A percentile compares a stretch with the other conserved stretches of the same genome.
Conservation (phyloP, 2,797 vertebrate species). For the Pitangus sulphuratus region DNA sequence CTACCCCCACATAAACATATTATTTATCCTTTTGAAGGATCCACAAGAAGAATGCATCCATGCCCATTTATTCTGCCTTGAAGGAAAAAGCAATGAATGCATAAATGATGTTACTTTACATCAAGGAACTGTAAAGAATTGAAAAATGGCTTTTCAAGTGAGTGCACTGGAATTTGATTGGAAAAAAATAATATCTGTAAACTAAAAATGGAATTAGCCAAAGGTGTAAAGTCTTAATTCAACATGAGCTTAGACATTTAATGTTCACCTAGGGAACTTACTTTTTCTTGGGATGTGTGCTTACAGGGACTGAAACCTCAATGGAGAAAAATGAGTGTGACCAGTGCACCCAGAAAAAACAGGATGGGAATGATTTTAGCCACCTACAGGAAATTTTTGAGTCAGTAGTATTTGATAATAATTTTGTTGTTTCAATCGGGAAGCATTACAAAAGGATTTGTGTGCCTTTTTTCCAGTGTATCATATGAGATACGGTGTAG, state of each 20-base stretch:
- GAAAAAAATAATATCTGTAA: neutral
- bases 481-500: neutral
- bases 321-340: neutral
- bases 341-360: neutral
- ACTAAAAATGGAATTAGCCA: neutral
- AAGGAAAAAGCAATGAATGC: conserved; percentile 31
- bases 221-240: neutral
- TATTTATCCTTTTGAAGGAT: conserved; percentile 30
- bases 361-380: neutral
- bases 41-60: neutral
- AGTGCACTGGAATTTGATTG: neutral
- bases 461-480: neutral
- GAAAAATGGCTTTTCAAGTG: neutral
- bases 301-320: neutral
- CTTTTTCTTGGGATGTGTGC: neutral
- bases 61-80: conserved; percentile 7
- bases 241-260: neutral
- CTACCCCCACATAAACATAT: neutral
- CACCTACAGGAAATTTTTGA: neutral
- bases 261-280: neutral
- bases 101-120: neutral
- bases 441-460: neutral
- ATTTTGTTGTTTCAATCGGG: neutral
- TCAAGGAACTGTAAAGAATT: neutral
- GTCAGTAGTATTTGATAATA: neutral